These are phyloP conservation scores for Marmota monax DNA, from an alignment of 2,113 vertebrate species.

Conservation along the genomic window DNA sequence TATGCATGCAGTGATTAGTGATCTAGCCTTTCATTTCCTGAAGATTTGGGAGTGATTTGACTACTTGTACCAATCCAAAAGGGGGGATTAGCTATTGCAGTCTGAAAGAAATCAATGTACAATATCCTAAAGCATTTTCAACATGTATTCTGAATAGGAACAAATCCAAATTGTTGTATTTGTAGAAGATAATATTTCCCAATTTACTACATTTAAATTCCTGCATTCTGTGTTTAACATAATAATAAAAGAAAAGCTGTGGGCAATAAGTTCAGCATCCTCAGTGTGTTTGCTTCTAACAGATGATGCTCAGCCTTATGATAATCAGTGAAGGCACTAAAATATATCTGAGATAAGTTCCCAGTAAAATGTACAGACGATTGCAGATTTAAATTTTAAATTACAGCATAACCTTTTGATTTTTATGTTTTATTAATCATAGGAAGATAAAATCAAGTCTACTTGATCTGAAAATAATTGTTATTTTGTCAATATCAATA, in stretches of 20 bases:
- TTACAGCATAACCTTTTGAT: not conserved
- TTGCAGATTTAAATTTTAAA: conserved; percentile 22
- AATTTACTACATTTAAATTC: conserved; percentile 17
- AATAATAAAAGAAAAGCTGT: conserved; percentile 52
- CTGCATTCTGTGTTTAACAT: conserved; percentile 35
- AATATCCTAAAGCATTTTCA: conserved; percentile 56
- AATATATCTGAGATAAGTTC: conserved; percentile 29
- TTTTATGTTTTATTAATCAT: not conserved
- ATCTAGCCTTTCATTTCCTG: conserved; percentile 79
- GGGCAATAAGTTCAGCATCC: conserved; percentile 22
- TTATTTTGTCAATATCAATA: conserved; percentile 15
- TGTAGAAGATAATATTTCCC: conserved; percentile 64
- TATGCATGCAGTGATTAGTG: conserved; percentile 71
- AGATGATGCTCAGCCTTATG: not conserved
- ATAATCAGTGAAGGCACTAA: not conserved
- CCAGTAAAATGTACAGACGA: conserved; percentile 9
- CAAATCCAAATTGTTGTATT: conserved; percentile 59
- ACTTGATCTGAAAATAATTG: not conserved
- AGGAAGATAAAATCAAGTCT: conserved; percentile 25
- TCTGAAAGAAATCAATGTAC: conserved; percentile 61
- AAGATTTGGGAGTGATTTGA: conserved; percentile 79
- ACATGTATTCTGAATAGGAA: conserved; percentile 58
- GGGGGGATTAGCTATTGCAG: conserved; percentile 50
- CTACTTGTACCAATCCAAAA: conserved; percentile 65
- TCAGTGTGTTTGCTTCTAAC: conserved; percentile 46